These are phyloP conservation scores for Phengaris arion DNA, from an alignment of 2,888 invertebrate genomes.

Conservation along the genomic window DNA sequence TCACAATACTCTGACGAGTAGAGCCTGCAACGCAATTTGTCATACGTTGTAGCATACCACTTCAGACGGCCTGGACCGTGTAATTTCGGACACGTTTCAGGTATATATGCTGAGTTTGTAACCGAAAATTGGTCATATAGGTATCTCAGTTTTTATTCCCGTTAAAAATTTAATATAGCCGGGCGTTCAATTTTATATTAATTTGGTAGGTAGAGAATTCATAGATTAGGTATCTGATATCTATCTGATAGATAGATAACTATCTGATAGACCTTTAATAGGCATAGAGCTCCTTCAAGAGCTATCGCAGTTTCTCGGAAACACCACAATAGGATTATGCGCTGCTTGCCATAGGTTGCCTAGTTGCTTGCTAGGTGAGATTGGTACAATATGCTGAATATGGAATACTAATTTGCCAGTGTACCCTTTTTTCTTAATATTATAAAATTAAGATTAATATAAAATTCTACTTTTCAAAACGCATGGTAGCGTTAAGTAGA, in stretches of 20 bases:
- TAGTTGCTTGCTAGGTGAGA: background rate
- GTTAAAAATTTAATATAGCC: no score
- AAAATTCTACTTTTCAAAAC: no score
- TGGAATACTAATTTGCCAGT: background rate
- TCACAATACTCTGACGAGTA: background rate
- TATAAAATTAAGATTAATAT: no score
- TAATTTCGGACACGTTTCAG: background rate
- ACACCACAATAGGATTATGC: background rate
- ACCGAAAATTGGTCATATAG: no score
- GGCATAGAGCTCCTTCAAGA: background rate
- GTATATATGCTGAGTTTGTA: no score
- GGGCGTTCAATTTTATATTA: no score
- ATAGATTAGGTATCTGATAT: no score
- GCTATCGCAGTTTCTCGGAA: background rate
- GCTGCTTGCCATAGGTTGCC: background rate
- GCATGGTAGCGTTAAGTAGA: no score
- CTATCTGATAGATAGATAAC: no score
- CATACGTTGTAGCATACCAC: background rate
- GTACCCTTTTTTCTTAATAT: background rate
- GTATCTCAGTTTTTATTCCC: no score
- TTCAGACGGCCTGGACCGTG: background rate
- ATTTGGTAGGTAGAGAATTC: no score
- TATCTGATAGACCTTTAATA: no score
- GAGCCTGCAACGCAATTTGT: slow-evolving; percentile 3
- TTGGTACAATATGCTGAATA: background rate